These are phyloP conservation scores for Cephus runcator DNA, from an alignment of 2,888 invertebrate species.

Conservation along the genomic window DNA sequence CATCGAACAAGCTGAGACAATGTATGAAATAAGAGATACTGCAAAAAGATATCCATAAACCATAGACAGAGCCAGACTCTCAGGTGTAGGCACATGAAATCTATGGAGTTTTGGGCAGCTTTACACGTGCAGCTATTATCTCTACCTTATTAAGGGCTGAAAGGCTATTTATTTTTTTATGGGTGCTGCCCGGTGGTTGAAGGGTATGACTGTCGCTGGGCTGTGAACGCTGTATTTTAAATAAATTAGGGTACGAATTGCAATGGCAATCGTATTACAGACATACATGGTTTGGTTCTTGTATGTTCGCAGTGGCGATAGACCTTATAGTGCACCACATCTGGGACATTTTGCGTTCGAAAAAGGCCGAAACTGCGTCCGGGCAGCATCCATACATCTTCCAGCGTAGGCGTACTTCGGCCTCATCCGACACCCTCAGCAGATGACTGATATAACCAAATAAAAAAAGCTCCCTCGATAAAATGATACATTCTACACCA, in stretches of 20 bases:
- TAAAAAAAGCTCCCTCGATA: constrained; percentile 14
- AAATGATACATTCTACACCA: background rate
- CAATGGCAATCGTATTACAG: constrained; percentile 28
- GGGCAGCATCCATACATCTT: constrained; percentile 66
- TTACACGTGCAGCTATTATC: background rate
- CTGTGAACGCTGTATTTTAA: constrained; percentile 15
- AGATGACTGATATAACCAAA: constrained; percentile 55
- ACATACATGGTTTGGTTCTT: constrained; percentile 70
- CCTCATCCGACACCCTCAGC: constrained; percentile 64
- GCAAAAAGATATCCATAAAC: background rate
- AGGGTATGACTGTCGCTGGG: constrained; percentile 26
- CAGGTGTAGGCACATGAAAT: background rate
- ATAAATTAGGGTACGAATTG: constrained; percentile 50
- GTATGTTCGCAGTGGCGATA: constrained; percentile 93
- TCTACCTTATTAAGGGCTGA: constrained; percentile 1
- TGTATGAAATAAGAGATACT: background rate
- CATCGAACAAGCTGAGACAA: background rate
- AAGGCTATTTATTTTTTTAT: constrained; percentile 32
- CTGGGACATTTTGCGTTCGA: constrained; percentile 89
- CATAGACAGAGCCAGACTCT: background rate
- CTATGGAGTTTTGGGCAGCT: background rate
- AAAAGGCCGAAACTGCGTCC: constrained; percentile 66
- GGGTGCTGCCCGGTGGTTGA: constrained; percentile 62
- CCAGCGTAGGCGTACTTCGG: constrained; percentile 61
- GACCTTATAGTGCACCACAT: constrained; percentile 99